phyloP scores from a whole-genome alignment of 2,797 vertebrate genomes.

The Tapirus indicus region DNA sequence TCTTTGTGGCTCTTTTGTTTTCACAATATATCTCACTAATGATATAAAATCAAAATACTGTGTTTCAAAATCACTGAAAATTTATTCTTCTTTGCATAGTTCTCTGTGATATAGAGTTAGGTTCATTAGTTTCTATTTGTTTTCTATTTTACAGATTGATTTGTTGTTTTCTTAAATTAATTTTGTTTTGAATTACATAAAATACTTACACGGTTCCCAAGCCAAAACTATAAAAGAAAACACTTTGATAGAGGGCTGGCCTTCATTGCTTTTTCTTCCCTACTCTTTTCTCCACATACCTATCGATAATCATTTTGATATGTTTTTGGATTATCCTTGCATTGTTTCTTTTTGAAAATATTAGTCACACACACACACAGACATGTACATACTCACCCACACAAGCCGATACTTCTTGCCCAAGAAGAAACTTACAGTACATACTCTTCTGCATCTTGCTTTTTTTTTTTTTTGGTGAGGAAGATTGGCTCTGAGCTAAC shows the following conservation, averaged over 20 bases:
- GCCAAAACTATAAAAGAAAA: not conserved
- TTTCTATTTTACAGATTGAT: not conserved
- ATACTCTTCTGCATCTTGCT: not conserved
- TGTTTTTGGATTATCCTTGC: not conserved
- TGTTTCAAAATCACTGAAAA: not conserved
- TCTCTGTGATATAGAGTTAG: not conserved
- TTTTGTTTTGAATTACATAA: not conserved
- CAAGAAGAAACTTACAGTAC: not conserved
- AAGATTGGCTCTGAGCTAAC: not conserved
- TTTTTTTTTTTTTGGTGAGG: not conserved
- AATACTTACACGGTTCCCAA: not conserved
- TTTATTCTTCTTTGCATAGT: not conserved
- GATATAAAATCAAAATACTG: not conserved
- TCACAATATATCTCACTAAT: not conserved
- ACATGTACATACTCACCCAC: not conserved
- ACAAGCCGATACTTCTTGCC: not conserved
- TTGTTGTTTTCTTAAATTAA: conserved; percentile 23
- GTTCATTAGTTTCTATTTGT: not conserved
- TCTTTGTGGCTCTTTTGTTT: not conserved
- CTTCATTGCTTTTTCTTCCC: not conserved
- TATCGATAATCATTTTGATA: not conserved
- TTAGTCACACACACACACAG: not conserved
- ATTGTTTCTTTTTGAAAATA: conserved; percentile 19
- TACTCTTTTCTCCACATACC: not conserved
- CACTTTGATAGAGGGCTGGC: not conserved